Evolutionary conservation across 2,113 vertebrate species (phyloP).

Genomic region (Peucedramus taeniatus): DNA sequence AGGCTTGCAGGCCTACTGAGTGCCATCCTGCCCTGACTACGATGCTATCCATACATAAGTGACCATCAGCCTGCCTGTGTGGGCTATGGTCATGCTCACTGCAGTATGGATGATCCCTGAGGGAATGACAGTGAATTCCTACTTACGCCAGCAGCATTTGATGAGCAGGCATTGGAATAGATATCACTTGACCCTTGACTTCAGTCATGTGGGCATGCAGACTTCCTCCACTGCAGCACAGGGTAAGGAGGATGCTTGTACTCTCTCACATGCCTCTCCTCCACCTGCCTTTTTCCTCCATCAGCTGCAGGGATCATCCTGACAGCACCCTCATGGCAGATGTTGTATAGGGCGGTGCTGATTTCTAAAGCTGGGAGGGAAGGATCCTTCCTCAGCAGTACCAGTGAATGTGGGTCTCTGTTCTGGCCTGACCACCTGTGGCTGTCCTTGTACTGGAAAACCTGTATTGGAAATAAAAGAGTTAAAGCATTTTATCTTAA

Average conservation of each 20-base stretch:
- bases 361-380: background rate
- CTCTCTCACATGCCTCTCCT: background rate
- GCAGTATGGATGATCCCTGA: background rate
- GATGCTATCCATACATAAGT: background rate
- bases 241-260: background rate
- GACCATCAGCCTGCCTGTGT: background rate
- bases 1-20: background rate
- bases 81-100: background rate
- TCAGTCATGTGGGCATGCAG: fast-evolving
- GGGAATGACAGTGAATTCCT: background rate
- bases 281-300: background rate
- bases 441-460: background rate
- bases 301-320: background rate
- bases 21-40: fast-evolving
- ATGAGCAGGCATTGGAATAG: background rate
- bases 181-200: background rate
- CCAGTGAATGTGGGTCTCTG: background rate
- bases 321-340: background rate
- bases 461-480: background rate
- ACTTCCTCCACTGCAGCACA: background rate
- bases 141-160: background rate
- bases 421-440: fast-evolving
- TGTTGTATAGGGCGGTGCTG: background rate
- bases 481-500: background rate
- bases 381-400: background rate